Evolutionary conservation across 1,140 invertebrate genomes (phyloP).

Genomic region (Drosophila sturtevanti): DNA sequence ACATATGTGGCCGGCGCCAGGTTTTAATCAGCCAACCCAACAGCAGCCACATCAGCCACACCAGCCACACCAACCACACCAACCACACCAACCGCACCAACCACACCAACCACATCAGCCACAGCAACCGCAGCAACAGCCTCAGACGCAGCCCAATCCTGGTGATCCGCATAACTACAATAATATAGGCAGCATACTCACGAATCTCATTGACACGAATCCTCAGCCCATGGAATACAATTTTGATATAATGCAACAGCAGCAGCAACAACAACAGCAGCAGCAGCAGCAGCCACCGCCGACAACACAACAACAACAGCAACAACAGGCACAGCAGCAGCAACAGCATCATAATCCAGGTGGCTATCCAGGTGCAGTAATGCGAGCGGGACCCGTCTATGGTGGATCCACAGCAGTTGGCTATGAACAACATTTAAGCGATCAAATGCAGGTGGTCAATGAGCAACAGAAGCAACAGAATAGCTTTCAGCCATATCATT

Average conservation of each 20-base stretch:
- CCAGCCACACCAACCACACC: conserved; percentile 48
- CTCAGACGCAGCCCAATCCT: conserved; percentile 50
- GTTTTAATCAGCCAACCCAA: conserved; percentile 37
- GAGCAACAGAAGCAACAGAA: conserved; percentile 82
- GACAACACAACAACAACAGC: conserved; percentile 51
- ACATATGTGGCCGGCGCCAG: conserved; percentile 71
- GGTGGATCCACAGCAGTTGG: conserved; percentile 41
- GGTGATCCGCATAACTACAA: conserved; percentile 78
- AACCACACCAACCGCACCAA: conserved; percentile 55
- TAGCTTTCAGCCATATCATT: conserved; percentile 76
- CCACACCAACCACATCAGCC: conserved; percentile 50
- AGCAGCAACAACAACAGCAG: conserved; percentile 34
- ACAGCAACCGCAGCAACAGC: conserved; percentile 62
- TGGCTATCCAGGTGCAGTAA: conserved; percentile 53
- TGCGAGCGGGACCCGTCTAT: conserved; percentile 64
- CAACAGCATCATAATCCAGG: conserved; percentile 63
- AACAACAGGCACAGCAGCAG: conserved; percentile 64
- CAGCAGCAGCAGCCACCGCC: conserved; percentile 66
- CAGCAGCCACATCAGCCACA: conserved; percentile 49
- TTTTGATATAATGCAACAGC: conserved; percentile 73
- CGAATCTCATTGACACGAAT: conserved; percentile 82
- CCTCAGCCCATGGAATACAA: conserved; percentile 78
- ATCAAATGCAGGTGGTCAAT: conserved; percentile 58
- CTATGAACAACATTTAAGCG: conserved; percentile 67
- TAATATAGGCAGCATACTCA: conserved; percentile 82